A percentile compares a stretch with the other conserved stretches of the same genome.
These are phyloP conservation scores for Drosophila austrosaltans DNA, from an alignment of 2,888 invertebrate species.

Conservation along the genomic window DNA sequence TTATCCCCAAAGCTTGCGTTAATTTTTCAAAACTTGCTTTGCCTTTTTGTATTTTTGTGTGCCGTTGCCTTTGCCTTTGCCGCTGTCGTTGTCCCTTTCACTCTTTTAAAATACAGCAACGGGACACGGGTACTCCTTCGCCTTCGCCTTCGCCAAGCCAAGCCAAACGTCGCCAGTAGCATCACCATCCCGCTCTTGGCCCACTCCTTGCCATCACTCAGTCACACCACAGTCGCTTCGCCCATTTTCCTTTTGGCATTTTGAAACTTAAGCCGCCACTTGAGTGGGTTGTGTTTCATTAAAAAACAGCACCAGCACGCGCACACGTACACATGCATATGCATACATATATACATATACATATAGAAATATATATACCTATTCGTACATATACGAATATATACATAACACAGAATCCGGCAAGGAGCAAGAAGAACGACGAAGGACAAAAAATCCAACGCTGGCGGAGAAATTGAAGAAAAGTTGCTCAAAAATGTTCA, in stretches of 20 bases:
- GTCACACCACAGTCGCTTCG: slow-evolving; percentile 33
- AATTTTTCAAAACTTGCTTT: slow-evolving; percentile 67
- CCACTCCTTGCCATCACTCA: slow-evolving; percentile 19
- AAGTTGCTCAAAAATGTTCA: slow-evolving; percentile 66
- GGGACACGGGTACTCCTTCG: slow-evolving; percentile 38
- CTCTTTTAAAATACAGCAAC: slow-evolving; percentile 30
- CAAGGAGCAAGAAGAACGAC: slow-evolving; percentile 31
- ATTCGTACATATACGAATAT: slow-evolving; percentile 13
- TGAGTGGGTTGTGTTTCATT: slow-evolving; percentile 70
- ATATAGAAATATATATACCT: slow-evolving; percentile 11
- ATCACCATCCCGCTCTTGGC: background rate
- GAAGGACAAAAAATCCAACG: slow-evolving; percentile 51
- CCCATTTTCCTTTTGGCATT: slow-evolving; percentile 68
- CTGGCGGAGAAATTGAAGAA: slow-evolving; percentile 64
- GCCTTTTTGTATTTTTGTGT: slow-evolving; percentile 52
- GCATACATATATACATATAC: slow-evolving; percentile 13
- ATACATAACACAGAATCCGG: slow-evolving; percentile 38
- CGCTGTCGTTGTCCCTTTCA: slow-evolving; percentile 28
- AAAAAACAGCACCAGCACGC: slow-evolving; percentile 54
- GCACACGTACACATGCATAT: slow-evolving; percentile 14
- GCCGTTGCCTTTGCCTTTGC: slow-evolving; percentile 27
- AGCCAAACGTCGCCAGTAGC: slow-evolving; percentile 12
- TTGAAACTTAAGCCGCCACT: slow-evolving; percentile 72
- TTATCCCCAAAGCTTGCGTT: slow-evolving; percentile 63
- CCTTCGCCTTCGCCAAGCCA: slow-evolving; percentile 29